phyloP scores from a whole-genome alignment of 1,140 invertebrate genomes.

The Argopecten irradians region DNA sequence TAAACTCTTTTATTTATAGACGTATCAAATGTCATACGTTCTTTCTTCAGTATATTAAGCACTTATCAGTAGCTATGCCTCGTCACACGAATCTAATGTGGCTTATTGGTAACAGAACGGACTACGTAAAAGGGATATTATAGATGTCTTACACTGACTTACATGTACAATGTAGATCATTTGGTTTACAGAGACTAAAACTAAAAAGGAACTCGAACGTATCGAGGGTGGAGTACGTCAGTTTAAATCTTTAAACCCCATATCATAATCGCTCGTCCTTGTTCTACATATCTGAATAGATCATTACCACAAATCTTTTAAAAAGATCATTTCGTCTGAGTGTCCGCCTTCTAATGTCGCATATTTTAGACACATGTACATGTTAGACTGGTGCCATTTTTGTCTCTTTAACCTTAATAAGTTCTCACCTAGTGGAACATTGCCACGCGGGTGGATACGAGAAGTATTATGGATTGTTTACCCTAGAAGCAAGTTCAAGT shows the following conservation, averaged over 20 bases:
- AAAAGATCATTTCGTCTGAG: background rate
- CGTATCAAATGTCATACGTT: background rate
- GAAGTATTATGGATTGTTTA: slow-evolving; percentile 12
- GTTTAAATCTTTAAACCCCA: background rate
- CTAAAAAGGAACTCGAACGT: background rate
- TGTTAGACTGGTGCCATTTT: background rate
- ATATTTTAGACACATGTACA: background rate
- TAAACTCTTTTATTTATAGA: background rate
- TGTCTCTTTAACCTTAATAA: background rate
- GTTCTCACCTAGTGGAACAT: background rate
- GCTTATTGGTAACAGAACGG: too few species aligned
- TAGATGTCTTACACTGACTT: background rate
- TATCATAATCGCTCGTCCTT: background rate
- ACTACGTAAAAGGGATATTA: background rate
- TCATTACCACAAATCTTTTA: background rate
- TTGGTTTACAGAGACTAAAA: background rate
- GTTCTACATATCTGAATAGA: background rate
- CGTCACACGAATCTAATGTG: background rate
- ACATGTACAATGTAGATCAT: too few species aligned
- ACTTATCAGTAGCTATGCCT: background rate
- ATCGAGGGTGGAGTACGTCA: background rate
- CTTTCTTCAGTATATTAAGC: background rate
- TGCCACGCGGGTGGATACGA: background rate
- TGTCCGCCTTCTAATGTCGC: background rate
- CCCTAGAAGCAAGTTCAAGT: slow-evolving; percentile 5